A percentile compares a stretch with the other conserved stretches of the same genome.
These are phyloP conservation scores for Amphimallon solstitiale DNA, from an alignment of 2,888 invertebrate species.

Conservation along the genomic window DNA sequence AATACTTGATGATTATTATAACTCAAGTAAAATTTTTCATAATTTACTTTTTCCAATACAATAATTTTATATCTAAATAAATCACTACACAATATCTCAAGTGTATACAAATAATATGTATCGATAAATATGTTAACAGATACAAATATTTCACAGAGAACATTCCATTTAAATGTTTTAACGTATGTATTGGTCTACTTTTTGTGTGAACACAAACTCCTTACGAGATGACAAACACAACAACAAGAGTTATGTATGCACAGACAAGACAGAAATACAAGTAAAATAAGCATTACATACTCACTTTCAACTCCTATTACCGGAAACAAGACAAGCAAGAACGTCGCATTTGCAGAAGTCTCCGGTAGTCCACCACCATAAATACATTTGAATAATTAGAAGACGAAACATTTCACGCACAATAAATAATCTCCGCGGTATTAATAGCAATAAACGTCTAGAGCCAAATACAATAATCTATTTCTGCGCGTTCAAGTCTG, in stretches of 20 bases:
- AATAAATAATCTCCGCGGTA: conserved; percentile 38
- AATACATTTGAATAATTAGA: conserved; percentile 40
- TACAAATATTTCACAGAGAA: too few species aligned
- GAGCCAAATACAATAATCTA: conserved; percentile 42
- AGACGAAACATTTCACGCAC: conserved; percentile 39
- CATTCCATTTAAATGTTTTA: too few species aligned
- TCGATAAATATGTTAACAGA: too few species aligned
- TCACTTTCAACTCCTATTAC: conserved; percentile 23
- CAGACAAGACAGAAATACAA: conserved; percentile 12
- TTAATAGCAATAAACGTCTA: conserved; percentile 37
- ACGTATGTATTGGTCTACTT: too few species aligned
- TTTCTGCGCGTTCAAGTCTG: conserved; percentile 34
- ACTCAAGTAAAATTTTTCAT: too few species aligned
- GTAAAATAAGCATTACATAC: conserved; percentile 1
- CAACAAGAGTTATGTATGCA: conserved; percentile 18
- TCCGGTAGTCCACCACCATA: conserved; percentile 32
- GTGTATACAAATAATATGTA: too few species aligned
- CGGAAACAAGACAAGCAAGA: conserved; percentile 31
- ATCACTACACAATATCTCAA: too few species aligned
- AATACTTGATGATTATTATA: too few species aligned
- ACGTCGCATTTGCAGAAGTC: conserved; percentile 17
- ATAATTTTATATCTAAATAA: too few species aligned
- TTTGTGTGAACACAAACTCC: too few species aligned
- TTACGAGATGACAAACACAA: conserved; percentile 23
- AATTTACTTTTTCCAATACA: too few species aligned